Evolutionary conservation across 1,140 invertebrate genomes (phyloP).

Genomic region (Penaeus japonicus): DNA sequence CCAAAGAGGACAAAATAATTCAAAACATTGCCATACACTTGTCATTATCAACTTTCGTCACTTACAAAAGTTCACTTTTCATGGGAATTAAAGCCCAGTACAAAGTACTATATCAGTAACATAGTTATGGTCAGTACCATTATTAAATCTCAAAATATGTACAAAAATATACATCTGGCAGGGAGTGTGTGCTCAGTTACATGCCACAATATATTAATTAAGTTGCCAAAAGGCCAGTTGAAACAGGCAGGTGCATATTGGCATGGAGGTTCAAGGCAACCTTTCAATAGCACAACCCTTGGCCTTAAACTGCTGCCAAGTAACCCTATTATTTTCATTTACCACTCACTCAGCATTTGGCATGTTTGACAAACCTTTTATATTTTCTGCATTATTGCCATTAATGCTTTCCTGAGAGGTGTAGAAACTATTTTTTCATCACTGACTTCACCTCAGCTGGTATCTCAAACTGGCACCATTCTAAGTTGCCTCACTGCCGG

Average conservation of each 20-base stretch:
- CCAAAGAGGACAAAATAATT: constrained; percentile 36
- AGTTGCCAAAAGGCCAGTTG: constrained; percentile 16
- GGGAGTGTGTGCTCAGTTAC: constrained; percentile 51
- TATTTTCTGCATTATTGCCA: constrained; percentile 7
- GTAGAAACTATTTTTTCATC: neutral
- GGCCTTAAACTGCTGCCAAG: neutral
- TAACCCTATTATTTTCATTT: neutral
- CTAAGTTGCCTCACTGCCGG: constrained; percentile 6
- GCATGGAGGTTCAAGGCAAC: constrained; percentile 23
- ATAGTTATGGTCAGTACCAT: constrained; percentile 51
- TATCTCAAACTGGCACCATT: no score
- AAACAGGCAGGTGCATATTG: constrained; percentile 20
- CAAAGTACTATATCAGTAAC: constrained; percentile 46
- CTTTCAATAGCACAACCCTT: neutral
- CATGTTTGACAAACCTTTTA: neutral
- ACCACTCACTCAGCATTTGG: neutral
- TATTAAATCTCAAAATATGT: constrained; percentile 54
- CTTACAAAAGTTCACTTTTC: constrained; percentile 45
- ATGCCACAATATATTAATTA: constrained; percentile 30
- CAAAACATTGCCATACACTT: constrained; percentile 40
- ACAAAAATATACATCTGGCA: constrained; percentile 57
- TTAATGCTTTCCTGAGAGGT: constrained; percentile 15
- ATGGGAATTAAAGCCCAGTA: constrained; percentile 50
- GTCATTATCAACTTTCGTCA: constrained; percentile 38
- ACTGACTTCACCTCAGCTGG: neutral